phyloP scores from a whole-genome alignment of 2,797 vertebrate genomes.

The Hippopotamyrus pictus region DNA sequence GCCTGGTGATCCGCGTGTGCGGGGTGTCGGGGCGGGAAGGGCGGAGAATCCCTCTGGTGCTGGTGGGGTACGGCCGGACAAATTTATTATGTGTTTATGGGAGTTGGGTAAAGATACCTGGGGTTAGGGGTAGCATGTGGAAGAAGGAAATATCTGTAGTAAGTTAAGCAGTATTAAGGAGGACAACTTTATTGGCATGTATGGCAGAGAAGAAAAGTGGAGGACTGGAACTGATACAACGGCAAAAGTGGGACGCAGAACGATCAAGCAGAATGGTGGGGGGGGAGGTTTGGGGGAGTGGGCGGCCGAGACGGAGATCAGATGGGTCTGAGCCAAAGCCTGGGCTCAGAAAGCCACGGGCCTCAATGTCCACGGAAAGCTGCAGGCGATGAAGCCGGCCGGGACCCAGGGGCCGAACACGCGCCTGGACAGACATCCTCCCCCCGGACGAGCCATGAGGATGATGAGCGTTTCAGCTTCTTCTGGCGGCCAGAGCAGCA shows the following conservation, averaged over 20 bases:
- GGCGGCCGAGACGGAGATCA: background rate
- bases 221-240: background rate
- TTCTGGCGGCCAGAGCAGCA: background rate
- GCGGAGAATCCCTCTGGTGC: constrained; percentile 1
- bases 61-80: background rate
- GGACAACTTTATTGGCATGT: background rate
- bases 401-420: background rate
- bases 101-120: background rate
- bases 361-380: background rate
- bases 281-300: background rate
- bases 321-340: background rate
- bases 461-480: background rate
- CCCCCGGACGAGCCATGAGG: background rate
- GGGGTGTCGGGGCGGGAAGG: background rate
- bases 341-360: background rate
- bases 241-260: background rate
- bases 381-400: background rate
- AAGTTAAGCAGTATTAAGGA: background rate
- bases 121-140: background rate
- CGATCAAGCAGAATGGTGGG: background rate
- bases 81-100: background rate
- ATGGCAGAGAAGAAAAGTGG: background rate
- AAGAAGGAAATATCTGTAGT: background rate
- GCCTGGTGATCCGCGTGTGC: background rate
- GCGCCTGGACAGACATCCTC: background rate